phyloP scores from a whole-genome alignment of 2,113 vertebrate species.

The Phyllopteryx taeniolatus region DNA sequence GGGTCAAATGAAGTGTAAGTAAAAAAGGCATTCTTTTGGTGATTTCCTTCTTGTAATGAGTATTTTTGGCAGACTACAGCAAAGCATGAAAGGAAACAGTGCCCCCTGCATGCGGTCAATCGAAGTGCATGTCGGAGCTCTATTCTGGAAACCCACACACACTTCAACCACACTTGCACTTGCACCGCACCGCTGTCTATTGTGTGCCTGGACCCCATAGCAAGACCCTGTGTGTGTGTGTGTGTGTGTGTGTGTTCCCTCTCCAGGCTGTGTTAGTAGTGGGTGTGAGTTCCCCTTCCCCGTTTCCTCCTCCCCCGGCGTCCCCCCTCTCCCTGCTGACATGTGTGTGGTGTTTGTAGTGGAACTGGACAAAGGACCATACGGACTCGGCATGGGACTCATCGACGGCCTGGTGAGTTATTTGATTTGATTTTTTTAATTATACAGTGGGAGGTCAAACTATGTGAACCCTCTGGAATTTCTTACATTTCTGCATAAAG shows the following conservation, averaged over 20 bases:
- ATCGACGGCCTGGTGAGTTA: constrained; percentile 89
- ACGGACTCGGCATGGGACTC: constrained; percentile 93
- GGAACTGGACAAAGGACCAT: constrained; percentile 91
- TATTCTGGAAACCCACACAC: neutral
- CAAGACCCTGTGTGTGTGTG: constrained; percentile 51
- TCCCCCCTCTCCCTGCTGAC: constrained; percentile 80
- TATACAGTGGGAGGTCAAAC: no score
- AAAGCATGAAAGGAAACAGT: neutral
- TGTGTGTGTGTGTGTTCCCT: constrained; percentile 56
- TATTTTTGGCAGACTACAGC: no score
- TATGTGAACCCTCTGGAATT: no score
- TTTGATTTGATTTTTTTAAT: neutral
- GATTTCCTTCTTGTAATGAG: no score
- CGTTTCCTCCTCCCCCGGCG: constrained; percentile 72
- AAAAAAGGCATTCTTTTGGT: no score
- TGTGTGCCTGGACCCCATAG: constrained; percentile 39
- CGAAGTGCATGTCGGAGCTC: constrained; percentile 38
- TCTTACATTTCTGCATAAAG: no score
- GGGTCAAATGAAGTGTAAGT: no score
- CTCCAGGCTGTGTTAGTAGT: constrained; percentile 74
- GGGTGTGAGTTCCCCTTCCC: constrained; percentile 78
- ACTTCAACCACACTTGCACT: neutral
- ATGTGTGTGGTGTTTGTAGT: constrained; percentile 89
- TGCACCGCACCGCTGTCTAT: constrained; percentile 15
- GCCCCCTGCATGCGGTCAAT: constrained; percentile 30